phyloP scores from a whole-genome alignment of 1,140 invertebrate species.

The Formica selysi region DNA sequence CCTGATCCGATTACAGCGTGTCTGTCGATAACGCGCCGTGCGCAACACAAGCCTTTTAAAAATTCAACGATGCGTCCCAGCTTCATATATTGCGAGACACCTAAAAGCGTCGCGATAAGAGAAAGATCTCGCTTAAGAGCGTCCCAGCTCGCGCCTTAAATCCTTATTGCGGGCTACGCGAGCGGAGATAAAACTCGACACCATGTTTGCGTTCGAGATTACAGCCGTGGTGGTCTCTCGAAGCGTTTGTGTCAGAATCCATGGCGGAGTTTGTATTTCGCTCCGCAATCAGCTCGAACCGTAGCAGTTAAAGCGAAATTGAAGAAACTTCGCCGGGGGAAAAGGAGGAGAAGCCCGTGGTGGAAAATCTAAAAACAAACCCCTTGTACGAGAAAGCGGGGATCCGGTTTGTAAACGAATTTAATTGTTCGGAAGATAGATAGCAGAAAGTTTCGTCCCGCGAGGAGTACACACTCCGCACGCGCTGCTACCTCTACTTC shows the following conservation, averaged over 20 bases:
- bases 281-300: slow-evolving; percentile 54
- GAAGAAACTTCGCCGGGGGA: slow-evolving; percentile 24
- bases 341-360: neutral
- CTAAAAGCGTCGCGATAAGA: slow-evolving; percentile 61
- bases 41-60: slow-evolving; percentile 47
- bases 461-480: slow-evolving; percentile 22
- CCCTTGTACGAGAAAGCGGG: slow-evolving; percentile 16
- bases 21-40: slow-evolving; percentile 44
- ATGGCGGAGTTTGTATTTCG: slow-evolving; percentile 42
- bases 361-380: slow-evolving; percentile 63
- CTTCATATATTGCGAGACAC: slow-evolving; percentile 30
- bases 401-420: slow-evolving; percentile 63
- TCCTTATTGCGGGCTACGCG: slow-evolving; percentile 60
- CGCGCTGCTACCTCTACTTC: neutral
- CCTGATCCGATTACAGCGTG: slow-evolving; percentile 69
- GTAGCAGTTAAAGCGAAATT: slow-evolving; percentile 63
- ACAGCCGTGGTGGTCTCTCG: slow-evolving; percentile 24
- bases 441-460: slow-evolving; percentile 68
- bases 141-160: slow-evolving; percentile 50
- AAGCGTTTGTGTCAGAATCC: slow-evolving; percentile 39
- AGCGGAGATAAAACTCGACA: slow-evolving; percentile 60
- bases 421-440: slow-evolving; percentile 68
- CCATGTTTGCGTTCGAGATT: slow-evolving; percentile 60
- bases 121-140: slow-evolving; percentile 58
- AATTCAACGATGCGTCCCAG: slow-evolving; percentile 45